A percentile compares a stretch with the other conserved stretches of the same genome.
These are phyloP conservation scores for Sebastes baramenuke DNA, from an alignment of 2,797 vertebrate genomes.

Conservation along the genomic window DNA sequence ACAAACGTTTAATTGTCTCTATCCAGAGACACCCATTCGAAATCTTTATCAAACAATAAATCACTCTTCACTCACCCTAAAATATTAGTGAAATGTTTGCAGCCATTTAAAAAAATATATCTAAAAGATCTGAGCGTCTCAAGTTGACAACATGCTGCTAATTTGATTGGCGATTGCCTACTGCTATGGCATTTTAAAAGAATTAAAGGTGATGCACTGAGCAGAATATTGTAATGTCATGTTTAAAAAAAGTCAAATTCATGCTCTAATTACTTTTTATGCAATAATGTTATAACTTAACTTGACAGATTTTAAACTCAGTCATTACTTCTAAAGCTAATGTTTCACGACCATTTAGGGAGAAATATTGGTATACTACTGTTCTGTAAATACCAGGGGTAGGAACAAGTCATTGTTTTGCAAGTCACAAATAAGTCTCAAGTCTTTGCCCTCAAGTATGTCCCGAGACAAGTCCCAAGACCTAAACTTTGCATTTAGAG, in stretches of 20 bases:
- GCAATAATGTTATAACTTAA: too few relatives aligned
- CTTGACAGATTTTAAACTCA: too few relatives aligned
- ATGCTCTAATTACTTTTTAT: too few relatives aligned
- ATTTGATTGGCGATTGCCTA: neutral
- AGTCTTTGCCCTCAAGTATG: too few relatives aligned
- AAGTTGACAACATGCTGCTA: neutral
- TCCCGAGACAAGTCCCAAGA: too few relatives aligned
- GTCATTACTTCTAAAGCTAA: neutral
- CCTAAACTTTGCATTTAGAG: too few relatives aligned
- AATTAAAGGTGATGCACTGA: neutral
- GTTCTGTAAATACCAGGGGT: neutral
- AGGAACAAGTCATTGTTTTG: too few relatives aligned
- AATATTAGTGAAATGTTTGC: neutral
- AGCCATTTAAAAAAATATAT: neutral
- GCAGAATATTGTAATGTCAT: neutral
- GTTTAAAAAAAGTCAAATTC: neutral
- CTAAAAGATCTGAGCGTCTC: neutral
- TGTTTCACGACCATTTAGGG: fast-evolving
- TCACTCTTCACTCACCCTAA: neutral
- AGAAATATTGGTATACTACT: neutral
- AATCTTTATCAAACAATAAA: neutral
- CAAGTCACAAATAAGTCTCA: too few relatives aligned
- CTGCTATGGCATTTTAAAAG: neutral
- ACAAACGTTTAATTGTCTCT: neutral
- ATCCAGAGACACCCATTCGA: neutral